A percentile compares a stretch with the other conserved stretches of the same genome.
phyloP scores from a whole-genome alignment of 2,797 vertebrate genomes.

The Mus caroli region DNA sequence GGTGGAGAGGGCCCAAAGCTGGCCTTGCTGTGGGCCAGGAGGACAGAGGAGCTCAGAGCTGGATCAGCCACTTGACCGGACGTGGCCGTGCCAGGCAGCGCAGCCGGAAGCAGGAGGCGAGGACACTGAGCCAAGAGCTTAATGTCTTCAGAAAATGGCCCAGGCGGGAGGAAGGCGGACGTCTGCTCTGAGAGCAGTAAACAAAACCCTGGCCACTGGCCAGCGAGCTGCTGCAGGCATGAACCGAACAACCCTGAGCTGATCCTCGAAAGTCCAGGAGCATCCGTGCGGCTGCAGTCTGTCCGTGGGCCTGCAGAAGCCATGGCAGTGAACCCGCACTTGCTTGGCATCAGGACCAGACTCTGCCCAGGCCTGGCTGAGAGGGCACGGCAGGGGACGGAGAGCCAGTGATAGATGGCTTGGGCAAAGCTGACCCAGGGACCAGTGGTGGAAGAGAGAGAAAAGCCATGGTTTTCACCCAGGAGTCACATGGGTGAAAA shows the following conservation, averaged over 20 bases:
- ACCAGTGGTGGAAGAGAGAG: too few relatives aligned
- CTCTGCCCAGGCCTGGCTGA: neutral
- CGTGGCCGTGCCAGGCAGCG: neutral
- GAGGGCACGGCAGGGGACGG: too few relatives aligned
- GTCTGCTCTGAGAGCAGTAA: constrained; percentile 75
- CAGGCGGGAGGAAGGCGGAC: neutral
- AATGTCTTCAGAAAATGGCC: constrained; percentile 44
- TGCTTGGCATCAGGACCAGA: neutral
- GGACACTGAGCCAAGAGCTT: constrained; percentile 16
- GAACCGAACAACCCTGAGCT: neutral
- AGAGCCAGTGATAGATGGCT: neutral
- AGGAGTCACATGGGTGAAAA: neutral
- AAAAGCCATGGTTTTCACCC: neutral
- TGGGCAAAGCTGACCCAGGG: neutral
- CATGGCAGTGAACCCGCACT: neutral
- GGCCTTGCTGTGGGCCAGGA: neutral
- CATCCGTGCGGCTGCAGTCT: neutral
- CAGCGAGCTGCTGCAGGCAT: constrained; percentile 41
- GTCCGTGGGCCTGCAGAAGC: neutral
- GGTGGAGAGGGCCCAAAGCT: too few relatives aligned
- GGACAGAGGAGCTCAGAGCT: neutral
- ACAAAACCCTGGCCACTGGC: constrained; percentile 76
- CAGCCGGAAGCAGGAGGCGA: constrained; percentile 30
- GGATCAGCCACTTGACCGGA: neutral
- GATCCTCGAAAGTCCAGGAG: constrained; percentile 55